These are phyloP conservation scores for Sipunculus nudus DNA, from an alignment of 2,888 invertebrate species.

Conservation along the genomic window DNA sequence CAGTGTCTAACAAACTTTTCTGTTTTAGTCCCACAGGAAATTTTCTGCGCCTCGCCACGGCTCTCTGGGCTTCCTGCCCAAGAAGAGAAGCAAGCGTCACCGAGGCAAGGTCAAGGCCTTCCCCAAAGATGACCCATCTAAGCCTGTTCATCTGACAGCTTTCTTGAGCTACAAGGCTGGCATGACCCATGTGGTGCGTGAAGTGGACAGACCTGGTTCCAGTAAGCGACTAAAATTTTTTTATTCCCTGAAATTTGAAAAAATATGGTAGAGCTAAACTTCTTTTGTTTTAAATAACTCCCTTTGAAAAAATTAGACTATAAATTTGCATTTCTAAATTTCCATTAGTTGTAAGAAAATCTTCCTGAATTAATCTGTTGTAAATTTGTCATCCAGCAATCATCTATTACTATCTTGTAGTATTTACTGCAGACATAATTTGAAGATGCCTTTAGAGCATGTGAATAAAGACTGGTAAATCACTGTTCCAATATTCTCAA, in stretches of 20 bases:
- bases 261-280: neutral
- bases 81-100: constrained; percentile 94
- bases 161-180: constrained; percentile 99
- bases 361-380: too few species aligned
- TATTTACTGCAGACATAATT: too few species aligned
- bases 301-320: too few species aligned
- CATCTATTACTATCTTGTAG: too few species aligned
- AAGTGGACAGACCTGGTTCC: constrained; percentile 98
- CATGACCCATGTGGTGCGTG: constrained; percentile 99
- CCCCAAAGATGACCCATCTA: constrained; percentile 95
- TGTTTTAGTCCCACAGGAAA: constrained; percentile 97
- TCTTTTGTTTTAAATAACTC: neutral
- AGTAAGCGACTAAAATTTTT: too few species aligned
- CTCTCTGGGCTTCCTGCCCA: constrained; percentile 99
- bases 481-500: too few species aligned
- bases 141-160: constrained; percentile 97
- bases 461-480: too few species aligned
- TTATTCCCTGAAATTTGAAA: neutral
- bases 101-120: constrained; percentile 99
- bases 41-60: constrained; percentile 99
- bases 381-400: too few species aligned
- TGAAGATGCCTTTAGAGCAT: too few species aligned
- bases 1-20: too few species aligned
- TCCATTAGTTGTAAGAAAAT: too few species aligned
- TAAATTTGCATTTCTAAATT: too few species aligned